Conservation (phyloP, 2,797 vertebrate genomes). For the Sphenopsis melanotis region DNA sequence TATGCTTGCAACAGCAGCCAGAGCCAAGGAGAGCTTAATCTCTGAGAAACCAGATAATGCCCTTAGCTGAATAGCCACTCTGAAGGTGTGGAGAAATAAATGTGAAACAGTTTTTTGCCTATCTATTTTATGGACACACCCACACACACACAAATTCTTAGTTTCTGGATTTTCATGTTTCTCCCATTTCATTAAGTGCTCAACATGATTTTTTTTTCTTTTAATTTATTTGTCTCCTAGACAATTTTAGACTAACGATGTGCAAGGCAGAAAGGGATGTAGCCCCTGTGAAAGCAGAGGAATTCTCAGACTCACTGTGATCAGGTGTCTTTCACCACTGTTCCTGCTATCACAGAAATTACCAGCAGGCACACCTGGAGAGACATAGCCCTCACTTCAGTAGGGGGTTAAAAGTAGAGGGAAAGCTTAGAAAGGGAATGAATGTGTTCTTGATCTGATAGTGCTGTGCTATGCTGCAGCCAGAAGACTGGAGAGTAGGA, state of each 20-base stretch:
- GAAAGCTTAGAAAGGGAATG: fast-evolving
- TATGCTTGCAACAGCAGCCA: not conserved
- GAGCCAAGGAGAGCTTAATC: not conserved
- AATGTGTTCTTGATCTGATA: fast-evolving
- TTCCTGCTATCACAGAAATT: not conserved
- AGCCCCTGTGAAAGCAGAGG: not conserved
- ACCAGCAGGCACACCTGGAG: not conserved
- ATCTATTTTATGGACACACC: not conserved
- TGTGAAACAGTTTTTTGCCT: not conserved
- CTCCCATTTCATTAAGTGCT: not conserved
- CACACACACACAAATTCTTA: not conserved
- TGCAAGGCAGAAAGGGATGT: not conserved
- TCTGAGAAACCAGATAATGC: not conserved
- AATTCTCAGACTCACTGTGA: not conserved
- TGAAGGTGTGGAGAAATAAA: not conserved
- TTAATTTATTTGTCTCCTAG: not conserved
- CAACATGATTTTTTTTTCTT: not conserved
- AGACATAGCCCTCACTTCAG: not conserved
- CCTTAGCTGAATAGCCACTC: not conserved
- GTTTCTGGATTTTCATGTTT: not conserved
- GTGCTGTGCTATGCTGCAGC: fast-evolving
- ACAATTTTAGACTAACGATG: fast-evolving
- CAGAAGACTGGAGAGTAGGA: not conserved
- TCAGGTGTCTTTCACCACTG: not conserved
- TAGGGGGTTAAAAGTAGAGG: not conserved